Evolutionary conservation across 1,140 invertebrate species (phyloP), one percentile per base, ranked within the genome.

Genomic region (Amphibalanus amphitrite): DNA sequence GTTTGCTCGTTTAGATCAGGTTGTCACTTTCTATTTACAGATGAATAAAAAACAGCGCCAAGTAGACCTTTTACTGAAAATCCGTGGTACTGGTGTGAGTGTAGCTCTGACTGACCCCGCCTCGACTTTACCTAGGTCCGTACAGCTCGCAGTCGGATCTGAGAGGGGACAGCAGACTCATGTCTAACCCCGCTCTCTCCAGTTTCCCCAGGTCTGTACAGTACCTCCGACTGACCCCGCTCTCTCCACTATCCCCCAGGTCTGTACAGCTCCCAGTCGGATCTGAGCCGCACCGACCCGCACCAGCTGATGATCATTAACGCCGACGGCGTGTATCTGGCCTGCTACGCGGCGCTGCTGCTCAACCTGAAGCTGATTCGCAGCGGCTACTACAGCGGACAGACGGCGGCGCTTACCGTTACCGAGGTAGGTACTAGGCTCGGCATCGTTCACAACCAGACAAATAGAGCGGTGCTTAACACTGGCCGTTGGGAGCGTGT

Each of bases 311-410:
- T 78, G 3, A 91, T 90, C 29, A 93, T 95, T 68, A 97, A 97
- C 80, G 92, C 93, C 28, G 93, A 97, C 83, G 93, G 93, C 69
- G 90, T 97, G 69, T 97, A 97, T 79, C 82, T 95, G 70, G 90
- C 93, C 0, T 92, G 90, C 0, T 93, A 93, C 77, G 87, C 90
- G 1, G 88, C 90, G 0, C 80, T 97, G 28, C 79, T 91, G 47
- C 81, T 97, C 0, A 93, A 91, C 78, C 80, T 95, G 25, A 91
- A 90, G 78, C 83, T 95, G 6, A 87, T 90, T 67, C 83, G 86
- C 73, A 83, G 83, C 65, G 87, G 89, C 70, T 92, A 90, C 79
- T 94, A 95, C 78, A 84, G 85, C 68, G 82, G 86, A 75, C 82
- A 85, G 70, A 82, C 81, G 73, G 78, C 80, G 65, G 78, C 80